phyloP scores from a whole-genome alignment of 2,113 vertebrate species.

The Triplophysa tibetana region DNA sequence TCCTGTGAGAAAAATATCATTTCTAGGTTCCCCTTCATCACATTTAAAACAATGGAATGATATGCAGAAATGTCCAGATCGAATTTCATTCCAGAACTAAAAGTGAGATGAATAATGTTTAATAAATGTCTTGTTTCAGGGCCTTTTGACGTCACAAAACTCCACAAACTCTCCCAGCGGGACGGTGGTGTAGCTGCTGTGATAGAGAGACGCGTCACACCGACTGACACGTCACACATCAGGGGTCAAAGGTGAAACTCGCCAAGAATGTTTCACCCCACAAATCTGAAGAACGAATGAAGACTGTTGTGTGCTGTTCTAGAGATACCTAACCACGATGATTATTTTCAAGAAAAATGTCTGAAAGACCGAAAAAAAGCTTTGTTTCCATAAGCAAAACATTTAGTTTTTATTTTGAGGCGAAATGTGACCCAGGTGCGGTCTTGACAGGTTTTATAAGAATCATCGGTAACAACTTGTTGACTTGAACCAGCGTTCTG shows the following conservation, averaged over 20 bases:
- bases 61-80: no score
- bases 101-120: background rate
- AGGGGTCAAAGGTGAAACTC: background rate
- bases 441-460: background rate
- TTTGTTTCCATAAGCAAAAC: no score
- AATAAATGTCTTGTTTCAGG: conserved; percentile 69
- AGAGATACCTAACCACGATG: no score
- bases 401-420: no score
- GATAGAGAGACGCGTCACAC: conserved; percentile 56
- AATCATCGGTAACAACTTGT: background rate
- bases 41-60: no score
- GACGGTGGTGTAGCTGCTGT: conserved; percentile 90
- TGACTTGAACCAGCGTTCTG: background rate
- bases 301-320: no score
- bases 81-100: no score
- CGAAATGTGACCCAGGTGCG: no score
- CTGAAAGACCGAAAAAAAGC: background rate
- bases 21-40: no score
- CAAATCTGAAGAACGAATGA: no score
- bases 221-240: conserved; percentile 53
- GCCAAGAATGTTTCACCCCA: background rate
- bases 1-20: no score
- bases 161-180: conserved; percentile 95
- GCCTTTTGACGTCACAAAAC: conserved; percentile 90
- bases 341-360: no score